Percentiles rank a stretch among this genome's conserved stretches.
phyloP scores from a whole-genome alignment of 2,888 invertebrate genomes.

The Fissipunctia ypsillon region DNA sequence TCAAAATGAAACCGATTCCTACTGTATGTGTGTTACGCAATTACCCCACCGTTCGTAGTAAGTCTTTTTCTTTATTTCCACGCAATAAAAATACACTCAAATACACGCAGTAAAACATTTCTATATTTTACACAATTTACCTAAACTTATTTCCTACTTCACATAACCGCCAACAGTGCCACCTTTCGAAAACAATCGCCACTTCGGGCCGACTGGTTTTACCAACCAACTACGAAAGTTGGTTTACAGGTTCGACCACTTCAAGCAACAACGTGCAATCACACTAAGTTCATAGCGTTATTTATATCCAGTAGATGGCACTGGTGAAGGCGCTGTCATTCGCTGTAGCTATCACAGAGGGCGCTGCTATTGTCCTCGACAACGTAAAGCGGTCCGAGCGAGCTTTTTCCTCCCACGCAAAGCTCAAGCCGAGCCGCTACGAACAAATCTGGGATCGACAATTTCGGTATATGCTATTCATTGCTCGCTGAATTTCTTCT shows the following conservation, averaged over 20 bases:
- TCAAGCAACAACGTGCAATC: not conserved
- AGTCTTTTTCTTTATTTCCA: not conserved
- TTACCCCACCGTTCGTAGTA: too few species aligned
- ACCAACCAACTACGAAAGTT: too few species aligned
- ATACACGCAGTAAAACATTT: not conserved
- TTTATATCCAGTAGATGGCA: conserved; percentile 72
- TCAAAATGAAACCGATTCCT: too few species aligned
- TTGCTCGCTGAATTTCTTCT: conserved; percentile 62
- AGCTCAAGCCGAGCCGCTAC: conserved; percentile 45
- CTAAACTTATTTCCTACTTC: not conserved
- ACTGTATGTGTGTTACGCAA: too few species aligned
- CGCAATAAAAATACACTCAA: not conserved
- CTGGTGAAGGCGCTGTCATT: conserved; percentile 40
- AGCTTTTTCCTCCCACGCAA: conserved; percentile 73
- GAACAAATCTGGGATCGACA: conserved; percentile 5
- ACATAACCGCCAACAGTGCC: conserved; percentile 19
- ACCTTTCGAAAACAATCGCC: conserved; percentile 24
- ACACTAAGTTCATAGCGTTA: not conserved
- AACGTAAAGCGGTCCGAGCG: conserved; percentile 53
- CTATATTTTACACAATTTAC: not conserved
- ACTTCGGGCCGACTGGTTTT: not conserved
- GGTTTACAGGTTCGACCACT: not conserved
- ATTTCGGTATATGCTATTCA: conserved; percentile 61
- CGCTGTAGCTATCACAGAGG: conserved; percentile 59
- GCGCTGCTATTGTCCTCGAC: conserved; percentile 58